Evolutionary conservation across 1,140 invertebrate species (phyloP), one percentile per base, ranked within the genome.

Genomic region (Pogonomyrmex barbatus): DNA sequence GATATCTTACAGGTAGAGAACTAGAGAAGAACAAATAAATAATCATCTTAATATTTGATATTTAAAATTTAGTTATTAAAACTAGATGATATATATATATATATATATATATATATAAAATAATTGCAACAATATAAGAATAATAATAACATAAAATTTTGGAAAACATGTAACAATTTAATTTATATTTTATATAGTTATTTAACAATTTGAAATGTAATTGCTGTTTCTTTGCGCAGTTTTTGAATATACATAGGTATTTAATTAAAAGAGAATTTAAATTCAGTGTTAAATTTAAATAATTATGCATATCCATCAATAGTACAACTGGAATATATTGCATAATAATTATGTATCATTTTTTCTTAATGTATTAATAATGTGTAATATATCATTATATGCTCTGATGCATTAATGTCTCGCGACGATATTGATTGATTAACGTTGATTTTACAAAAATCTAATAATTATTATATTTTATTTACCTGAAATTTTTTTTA

Each of bases 21-120:
- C 24, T 24, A 0, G 24, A 0, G 24, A 24, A 24, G 24, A 24
- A 24, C 24, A 70, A 33, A 70, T 50, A 56, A 4, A 56, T 56
- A 24, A 5, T 30, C 47, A 63, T 24, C 10, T 24, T 24, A 24
- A 68, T 70, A 10, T 30, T 4, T 39, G 14, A 50, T 24, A 68
- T 47, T 12, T 68, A 68, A 68, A n/a, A n/a, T n/a, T n/a, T 68
- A n/a, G 47, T 47, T 68, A 12, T 68, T 45, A 24, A 67, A 9
- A n/a, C 45, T 60, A 60, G 24, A 39, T 24, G 24, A 65, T 17
- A n/a, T 56, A 24, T 8, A 24, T 30, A 47, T 24, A 2, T 12
- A 45, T 47, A 47, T 24, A 24, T 24, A 24, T 24, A 24, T 24
- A 65, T 17, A n/a, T 56, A 24, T 8, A 24, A 45, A 45, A 24